phyloP scores from a whole-genome alignment of 2,797 vertebrate species.

The Xiphophorus birchmanni region DNA sequence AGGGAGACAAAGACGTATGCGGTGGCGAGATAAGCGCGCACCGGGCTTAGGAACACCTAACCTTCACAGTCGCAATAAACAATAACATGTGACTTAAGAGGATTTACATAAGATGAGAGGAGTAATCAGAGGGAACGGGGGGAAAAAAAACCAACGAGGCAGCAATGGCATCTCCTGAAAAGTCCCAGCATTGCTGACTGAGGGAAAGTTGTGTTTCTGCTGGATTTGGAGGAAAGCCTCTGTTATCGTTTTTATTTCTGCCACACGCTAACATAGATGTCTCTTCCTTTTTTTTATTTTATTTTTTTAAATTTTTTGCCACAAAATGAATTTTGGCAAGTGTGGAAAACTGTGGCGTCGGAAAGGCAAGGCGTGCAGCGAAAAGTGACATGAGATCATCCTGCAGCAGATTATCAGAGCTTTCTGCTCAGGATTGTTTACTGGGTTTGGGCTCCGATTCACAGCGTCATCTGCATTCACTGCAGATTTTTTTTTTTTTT shows the following conservation, averaged over 20 bases:
- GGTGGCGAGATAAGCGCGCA: slow-evolving; percentile 82
- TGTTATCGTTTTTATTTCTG: slow-evolving; percentile 70
- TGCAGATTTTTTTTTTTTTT: no score
- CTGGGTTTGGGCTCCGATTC: slow-evolving; percentile 36
- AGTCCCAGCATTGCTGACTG: slow-evolving; percentile 74
- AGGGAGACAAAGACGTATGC: slow-evolving; percentile 85
- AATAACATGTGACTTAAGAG: slow-evolving; percentile 89
- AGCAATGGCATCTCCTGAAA: slow-evolving; percentile 82
- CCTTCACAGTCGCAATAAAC: slow-evolving; percentile 86
- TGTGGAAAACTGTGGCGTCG: slow-evolving; percentile 51
- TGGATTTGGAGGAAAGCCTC: slow-evolving; percentile 71
- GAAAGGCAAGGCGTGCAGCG: slow-evolving; percentile 48
- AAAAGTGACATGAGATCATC: slow-evolving; percentile 64
- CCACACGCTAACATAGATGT: slow-evolving; percentile 67
- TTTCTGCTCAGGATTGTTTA: slow-evolving; percentile 47
- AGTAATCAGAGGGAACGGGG: slow-evolving; percentile 81
- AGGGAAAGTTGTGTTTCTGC: slow-evolving; percentile 76
- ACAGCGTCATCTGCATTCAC: slow-evolving; percentile 22
- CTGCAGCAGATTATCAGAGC: slow-evolving; percentile 62
- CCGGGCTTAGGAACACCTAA: slow-evolving; percentile 87
- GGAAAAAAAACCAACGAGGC: slow-evolving; percentile 78
- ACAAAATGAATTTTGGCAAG: slow-evolving; percentile 46
- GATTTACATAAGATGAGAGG: slow-evolving; percentile 87
- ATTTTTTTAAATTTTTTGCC: background rate
- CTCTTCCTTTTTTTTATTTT: slow-evolving; percentile 42